Percentiles rank a stretch among this genome's conserved stretches.
phyloP scores from a whole-genome alignment of 37 sponge, comb jelly and placozoan species.

The Beroe forskalii region DNA sequence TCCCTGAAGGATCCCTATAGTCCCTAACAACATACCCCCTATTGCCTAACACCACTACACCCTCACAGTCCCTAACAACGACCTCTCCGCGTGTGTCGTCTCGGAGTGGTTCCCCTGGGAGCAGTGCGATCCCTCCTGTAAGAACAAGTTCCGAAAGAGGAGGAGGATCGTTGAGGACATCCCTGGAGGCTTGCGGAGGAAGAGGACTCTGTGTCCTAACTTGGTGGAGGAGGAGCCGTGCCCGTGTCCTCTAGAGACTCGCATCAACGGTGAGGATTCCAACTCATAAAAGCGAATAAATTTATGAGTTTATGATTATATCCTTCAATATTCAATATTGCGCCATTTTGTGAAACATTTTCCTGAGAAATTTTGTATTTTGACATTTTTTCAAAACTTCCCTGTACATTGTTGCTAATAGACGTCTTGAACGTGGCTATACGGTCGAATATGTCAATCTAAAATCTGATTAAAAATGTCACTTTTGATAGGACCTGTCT shows the following conservation, averaged over 20 bases:
- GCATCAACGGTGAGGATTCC: conserved; percentile 28
- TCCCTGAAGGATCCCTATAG: background rate
- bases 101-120: conserved; percentile 59
- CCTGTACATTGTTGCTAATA: no score
- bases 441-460: background rate
- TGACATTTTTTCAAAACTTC: no score
- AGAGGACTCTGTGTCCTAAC: conserved; percentile 35
- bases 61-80: background rate
- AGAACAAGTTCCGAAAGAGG: conserved; percentile 5
- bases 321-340: no score
- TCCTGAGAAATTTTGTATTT: no score
- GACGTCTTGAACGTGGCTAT: no score
- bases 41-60: background rate
- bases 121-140: conserved; percentile 36
- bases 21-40: background rate
- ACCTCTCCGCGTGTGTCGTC: background rate
- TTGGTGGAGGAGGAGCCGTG: conserved; percentile 46
- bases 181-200: background rate
- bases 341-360: no score
- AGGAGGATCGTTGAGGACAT: conserved; percentile 2
- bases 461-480: background rate
- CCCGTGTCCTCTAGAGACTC: background rate
- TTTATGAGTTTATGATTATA: no score
- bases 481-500: background rate
- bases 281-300: no score